A percentile compares a stretch with the other conserved stretches of the same genome.
These are phyloP conservation scores for Oscheius sp. DNA, from an alignment of 2,888 invertebrate species.

Conservation along the genomic window DNA sequence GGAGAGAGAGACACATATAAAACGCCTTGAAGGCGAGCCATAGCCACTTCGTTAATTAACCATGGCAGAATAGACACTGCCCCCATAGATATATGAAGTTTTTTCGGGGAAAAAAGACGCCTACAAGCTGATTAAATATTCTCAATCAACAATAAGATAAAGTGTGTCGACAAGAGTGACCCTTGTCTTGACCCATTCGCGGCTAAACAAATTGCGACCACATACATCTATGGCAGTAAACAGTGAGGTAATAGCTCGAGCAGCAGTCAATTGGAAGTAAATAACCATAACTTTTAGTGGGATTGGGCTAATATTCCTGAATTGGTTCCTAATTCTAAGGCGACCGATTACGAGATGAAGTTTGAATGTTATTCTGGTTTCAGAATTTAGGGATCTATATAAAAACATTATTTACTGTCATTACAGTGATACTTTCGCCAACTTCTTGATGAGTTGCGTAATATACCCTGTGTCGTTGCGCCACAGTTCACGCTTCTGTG, in stretches of 20 bases:
- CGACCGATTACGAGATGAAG: background rate
- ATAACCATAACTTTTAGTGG: no score
- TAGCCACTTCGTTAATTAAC: constrained; percentile 25
- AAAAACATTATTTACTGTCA: no score
- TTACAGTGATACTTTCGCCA: no score
- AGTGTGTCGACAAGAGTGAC: background rate
- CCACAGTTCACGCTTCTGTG: no score
- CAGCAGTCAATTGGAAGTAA: background rate
- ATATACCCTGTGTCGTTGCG: no score
- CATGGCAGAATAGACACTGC: constrained; percentile 30
- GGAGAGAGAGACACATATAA: no score
- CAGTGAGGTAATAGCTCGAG: background rate
- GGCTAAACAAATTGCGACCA: constrained; percentile 9
- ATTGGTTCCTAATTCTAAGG: no score
- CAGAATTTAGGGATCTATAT: no score
- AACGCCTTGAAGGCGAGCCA: background rate
- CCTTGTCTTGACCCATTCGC: constrained; percentile 2
- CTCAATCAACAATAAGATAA: no score
- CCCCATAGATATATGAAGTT: constrained; percentile 9
- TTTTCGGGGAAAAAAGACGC: background rate
- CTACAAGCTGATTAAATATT: background rate
- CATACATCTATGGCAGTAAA: background rate
- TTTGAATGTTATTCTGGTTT: background rate
- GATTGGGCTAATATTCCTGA: no score
- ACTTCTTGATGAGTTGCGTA: no score